Base-by-base conservation (phyloP, 2,797 vertebrate genomes). In the Sebastes oblongus region DNA sequence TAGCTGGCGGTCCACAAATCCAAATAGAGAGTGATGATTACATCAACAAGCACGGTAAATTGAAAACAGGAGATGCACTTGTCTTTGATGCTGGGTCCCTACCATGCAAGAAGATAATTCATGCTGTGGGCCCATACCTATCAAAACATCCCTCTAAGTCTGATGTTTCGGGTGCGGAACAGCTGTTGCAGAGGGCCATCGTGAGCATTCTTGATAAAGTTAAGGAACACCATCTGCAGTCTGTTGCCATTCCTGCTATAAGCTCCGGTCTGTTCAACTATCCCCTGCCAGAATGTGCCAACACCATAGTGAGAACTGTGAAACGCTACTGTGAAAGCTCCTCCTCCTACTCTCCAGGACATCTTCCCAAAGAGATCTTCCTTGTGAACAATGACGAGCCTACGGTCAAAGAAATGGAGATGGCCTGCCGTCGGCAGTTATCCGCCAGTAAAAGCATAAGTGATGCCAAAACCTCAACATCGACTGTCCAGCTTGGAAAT, bases 221-320 rank as follows among this genome's bases (percentile, higher is more conserved):
- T 7, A 36, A 8, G 3, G 0, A 0, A 1, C 0, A 20, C 1
- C 1, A 0, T 1, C 76, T 96, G 32, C 13, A 61, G 1, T 95
- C 93, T 67, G 94, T 99, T 81, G 98, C 97, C 71, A 97, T 99
- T 84, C 98, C 98, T 75, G 97, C 97, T 18, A 70, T 99, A 76
- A 98, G 98, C 91, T 98, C 97, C 4, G 97, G 97, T 0, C 1
- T 97, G 81, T 98, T 96, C 88, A 75, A 89, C 62, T 99, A 96
- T 83, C 98, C 98, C 0, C 66, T 96, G 34, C 0, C 3, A 9
- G 12, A 66, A 1, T 99, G 97, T 84, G 96, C 96, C 1, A 0
- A 78, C 0, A 86, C 85, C 58, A 98, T 99, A 42, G 96, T 97
- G 56, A 4, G 1, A 0, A 25, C 92, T 9, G 89, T 98, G 46